These are phyloP conservation scores for Philantomba maxwellii DNA, from an alignment of 2,113 vertebrate genomes.

Conservation along the genomic window DNA sequence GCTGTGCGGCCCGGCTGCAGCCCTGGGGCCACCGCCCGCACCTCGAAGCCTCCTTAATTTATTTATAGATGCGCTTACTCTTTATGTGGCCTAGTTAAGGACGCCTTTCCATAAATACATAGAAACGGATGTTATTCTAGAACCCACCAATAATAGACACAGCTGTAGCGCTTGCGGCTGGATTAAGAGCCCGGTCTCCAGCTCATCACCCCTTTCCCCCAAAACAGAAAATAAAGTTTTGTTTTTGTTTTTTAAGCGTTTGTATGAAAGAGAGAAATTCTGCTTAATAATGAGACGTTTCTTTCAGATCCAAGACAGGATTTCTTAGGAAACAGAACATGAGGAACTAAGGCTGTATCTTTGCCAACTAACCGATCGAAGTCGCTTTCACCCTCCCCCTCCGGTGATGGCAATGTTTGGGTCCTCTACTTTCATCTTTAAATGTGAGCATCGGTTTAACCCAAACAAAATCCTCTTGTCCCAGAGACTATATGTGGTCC, in stretches of 20 bases:
- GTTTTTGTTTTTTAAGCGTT: constrained; percentile 21
- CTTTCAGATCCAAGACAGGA: background rate
- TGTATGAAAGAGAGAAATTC: background rate
- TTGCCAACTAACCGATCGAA: background rate
- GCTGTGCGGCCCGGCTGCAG: constrained; percentile 79
- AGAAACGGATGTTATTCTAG: constrained; percentile 80
- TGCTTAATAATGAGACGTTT: background rate
- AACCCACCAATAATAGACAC: constrained; percentile 72
- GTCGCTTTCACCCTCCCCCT: background rate
- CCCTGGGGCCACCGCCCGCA: constrained; percentile 44
- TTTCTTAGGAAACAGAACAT: background rate
- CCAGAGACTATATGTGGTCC: constrained; percentile 39
- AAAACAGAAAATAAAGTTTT: constrained; percentile 30
- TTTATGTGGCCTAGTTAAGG: constrained; percentile 75
- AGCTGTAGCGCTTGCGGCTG: constrained; percentile 69
- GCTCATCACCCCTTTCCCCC: background rate
- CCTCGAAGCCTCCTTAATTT: constrained; percentile 79
- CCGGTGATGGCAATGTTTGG: accelerated
- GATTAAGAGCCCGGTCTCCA: constrained; percentile 12
- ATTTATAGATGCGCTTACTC: constrained; percentile 83
- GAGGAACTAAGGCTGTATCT: background rate
- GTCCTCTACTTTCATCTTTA: constrained; percentile 41
- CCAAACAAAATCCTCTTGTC: constrained; percentile 50
- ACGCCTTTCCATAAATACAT: constrained; percentile 77
- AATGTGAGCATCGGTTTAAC: constrained; percentile 51